These are phyloP conservation scores for Leontocebus nigricollis DNA, from an alignment of 2,797 vertebrate species.

Conservation along the genomic window DNA sequence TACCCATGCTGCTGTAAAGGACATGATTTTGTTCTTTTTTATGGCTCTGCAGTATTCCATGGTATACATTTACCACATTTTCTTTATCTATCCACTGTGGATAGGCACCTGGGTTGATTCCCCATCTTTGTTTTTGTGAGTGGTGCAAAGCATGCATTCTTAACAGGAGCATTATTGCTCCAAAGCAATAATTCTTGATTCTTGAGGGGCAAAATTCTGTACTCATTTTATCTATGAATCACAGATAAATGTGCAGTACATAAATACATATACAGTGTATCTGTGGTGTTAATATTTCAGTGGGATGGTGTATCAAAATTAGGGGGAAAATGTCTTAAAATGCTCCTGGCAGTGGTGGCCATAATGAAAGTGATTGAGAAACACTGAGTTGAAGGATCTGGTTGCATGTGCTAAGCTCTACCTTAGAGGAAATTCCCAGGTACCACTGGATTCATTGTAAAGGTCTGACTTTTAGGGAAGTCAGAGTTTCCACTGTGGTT, in stretches of 20 bases:
- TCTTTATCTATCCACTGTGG: no score
- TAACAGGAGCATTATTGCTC: neutral
- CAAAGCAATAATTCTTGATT: neutral
- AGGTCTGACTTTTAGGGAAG: slow-evolving; percentile 66
- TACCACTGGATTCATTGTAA: slow-evolving; percentile 20
- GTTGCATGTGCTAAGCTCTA: slow-evolving; percentile 2
- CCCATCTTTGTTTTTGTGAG: no score
- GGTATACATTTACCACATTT: no score
- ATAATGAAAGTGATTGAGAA: neutral
- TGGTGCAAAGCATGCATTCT: neutral
- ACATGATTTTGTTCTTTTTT: no score
- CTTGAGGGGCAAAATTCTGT: neutral
- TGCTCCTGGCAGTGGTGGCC: neutral
- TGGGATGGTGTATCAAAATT: neutral
- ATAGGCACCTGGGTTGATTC: no score
- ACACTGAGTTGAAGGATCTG: neutral
- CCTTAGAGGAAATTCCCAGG: slow-evolving; percentile 56
- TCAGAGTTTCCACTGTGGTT: slow-evolving; percentile 1
- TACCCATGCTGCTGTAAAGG: no score
- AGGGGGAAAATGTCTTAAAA: neutral
- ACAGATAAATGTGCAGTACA: neutral
- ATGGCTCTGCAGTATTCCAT: no score
- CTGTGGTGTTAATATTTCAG: neutral
- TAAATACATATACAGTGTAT: neutral
- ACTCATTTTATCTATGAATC: neutral